Percentiles rank a stretch among this genome's conserved stretches.
phyloP scores from a whole-genome alignment of 2,113 vertebrate species.

The Cyanoliseus patagonus region DNA sequence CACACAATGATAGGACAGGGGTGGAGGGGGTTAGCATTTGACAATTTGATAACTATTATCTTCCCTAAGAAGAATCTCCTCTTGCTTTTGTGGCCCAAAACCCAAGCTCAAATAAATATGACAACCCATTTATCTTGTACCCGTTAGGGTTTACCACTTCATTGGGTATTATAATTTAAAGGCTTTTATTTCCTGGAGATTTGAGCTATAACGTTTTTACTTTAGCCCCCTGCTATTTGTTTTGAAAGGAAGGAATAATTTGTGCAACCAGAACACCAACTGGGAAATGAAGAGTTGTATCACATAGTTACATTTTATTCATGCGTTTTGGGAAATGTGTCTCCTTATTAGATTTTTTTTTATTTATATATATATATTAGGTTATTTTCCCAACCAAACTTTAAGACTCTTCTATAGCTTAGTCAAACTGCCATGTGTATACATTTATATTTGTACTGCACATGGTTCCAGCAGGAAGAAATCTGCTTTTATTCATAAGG shows the following conservation, averaged over 20 bases:
- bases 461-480: background rate
- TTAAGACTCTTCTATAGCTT: conserved; percentile 12
- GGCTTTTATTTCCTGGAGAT: conserved; percentile 84
- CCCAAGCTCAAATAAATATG: conserved; percentile 77
- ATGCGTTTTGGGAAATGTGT: conserved; percentile 63
- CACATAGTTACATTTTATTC: conserved; percentile 70
- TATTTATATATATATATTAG: background rate
- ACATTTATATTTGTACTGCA: background rate
- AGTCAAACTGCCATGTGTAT: background rate
- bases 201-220: conserved; percentile 84
- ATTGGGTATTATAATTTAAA: conserved; percentile 88
- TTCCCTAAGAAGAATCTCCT: conserved; percentile 75
- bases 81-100: conserved; percentile 70
- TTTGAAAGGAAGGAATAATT: conserved; percentile 83
- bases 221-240: conserved; percentile 81
- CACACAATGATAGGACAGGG: conserved; percentile 75
- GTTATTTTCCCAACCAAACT: conserved; percentile 54
- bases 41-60: conserved; percentile 83
- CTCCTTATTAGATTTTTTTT: conserved; percentile 52
- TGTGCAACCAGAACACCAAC: conserved; percentile 76
- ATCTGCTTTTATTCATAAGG: background rate
- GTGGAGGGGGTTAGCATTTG: conserved; percentile 76
- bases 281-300: conserved; percentile 73
- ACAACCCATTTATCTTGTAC: conserved; percentile 83
- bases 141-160: conserved; percentile 85